Percentiles rank a stretch among this genome's conserved stretches.
Evolutionary conservation across 2,888 invertebrate species (phyloP).

Genomic region (Arrhopalites spinosus): DNA sequence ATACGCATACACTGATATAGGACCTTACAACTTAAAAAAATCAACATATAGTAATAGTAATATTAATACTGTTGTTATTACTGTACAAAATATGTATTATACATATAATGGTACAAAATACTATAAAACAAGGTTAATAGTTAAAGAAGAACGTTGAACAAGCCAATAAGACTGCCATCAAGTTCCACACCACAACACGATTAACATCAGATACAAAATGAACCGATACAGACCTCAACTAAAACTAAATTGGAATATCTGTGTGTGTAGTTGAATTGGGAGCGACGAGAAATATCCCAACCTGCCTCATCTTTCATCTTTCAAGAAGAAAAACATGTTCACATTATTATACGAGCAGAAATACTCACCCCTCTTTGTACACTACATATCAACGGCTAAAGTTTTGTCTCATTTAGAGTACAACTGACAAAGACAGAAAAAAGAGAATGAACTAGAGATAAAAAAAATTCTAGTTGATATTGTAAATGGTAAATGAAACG

Average conservation of each 20-base stretch:
- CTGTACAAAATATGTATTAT: background rate
- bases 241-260: slow-evolving; percentile 23
- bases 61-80: too few relatives aligned
- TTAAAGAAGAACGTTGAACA: slow-evolving; percentile 13
- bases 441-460: background rate
- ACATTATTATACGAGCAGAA: background rate
- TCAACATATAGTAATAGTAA: too few relatives aligned
- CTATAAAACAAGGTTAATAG: slow-evolving; percentile 11
- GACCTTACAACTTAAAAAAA: too few relatives aligned
- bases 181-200: slow-evolving; percentile 23
- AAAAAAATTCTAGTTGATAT: background rate
- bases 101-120: background rate
- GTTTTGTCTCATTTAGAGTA: background rate
- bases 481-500: background rate
- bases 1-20: slow-evolving; percentile 1
- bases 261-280: background rate
- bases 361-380: background rate
- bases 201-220: slow-evolving; percentile 26
- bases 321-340: background rate
- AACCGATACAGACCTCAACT: slow-evolving; percentile 32
- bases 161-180: background rate
- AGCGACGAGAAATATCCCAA: background rate
- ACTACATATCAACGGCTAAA: background rate
- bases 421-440: background rate
- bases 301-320: background rate